These are phyloP conservation scores for Drosophila neocordata DNA, from an alignment of 1,140 invertebrate genomes.

Conservation along the genomic window DNA sequence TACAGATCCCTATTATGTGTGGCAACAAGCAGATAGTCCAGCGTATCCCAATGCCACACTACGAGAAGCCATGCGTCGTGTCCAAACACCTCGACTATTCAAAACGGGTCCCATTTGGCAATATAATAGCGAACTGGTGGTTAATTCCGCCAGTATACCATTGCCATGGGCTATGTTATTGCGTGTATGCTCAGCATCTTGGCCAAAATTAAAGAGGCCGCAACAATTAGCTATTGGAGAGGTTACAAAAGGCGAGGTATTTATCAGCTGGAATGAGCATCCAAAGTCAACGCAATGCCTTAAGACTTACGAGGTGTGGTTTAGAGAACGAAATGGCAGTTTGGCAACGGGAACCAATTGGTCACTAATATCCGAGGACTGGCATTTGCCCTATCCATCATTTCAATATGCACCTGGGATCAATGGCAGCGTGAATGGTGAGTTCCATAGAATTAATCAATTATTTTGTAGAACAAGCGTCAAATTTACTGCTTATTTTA, in stretches of 20 bases:
- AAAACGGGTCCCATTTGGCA: constrained; percentile 68
- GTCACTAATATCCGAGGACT: constrained; percentile 51
- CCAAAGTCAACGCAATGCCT: constrained; percentile 63
- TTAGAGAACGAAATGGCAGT: constrained; percentile 40
- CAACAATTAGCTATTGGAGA: constrained; percentile 54
- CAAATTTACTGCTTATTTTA: neutral
- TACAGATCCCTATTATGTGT: constrained; percentile 73
- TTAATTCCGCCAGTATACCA: constrained; percentile 65
- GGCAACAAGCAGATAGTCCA: constrained; percentile 57
- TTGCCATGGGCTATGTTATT: constrained; percentile 70
- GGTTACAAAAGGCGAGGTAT: constrained; percentile 66
- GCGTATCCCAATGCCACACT: constrained; percentile 70
- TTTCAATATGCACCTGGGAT: constrained; percentile 66
- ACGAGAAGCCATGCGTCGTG: constrained; percentile 60
- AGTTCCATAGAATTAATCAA: constrained; percentile 1
- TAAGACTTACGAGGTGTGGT: constrained; percentile 79
- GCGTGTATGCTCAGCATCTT: constrained; percentile 67
- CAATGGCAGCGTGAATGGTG: constrained; percentile 64
- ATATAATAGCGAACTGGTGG: constrained; percentile 67
- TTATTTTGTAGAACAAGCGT: neutral
- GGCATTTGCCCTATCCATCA: constrained; percentile 79
- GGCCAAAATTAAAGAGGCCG: constrained; percentile 52
- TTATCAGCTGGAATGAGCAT: constrained; percentile 73
- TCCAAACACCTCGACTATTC: constrained; percentile 60
- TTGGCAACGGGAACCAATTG: constrained; percentile 42